These are phyloP conservation scores for Corvus cornix DNA, from an alignment of 2,113 vertebrate genomes.

Conservation along the genomic window DNA sequence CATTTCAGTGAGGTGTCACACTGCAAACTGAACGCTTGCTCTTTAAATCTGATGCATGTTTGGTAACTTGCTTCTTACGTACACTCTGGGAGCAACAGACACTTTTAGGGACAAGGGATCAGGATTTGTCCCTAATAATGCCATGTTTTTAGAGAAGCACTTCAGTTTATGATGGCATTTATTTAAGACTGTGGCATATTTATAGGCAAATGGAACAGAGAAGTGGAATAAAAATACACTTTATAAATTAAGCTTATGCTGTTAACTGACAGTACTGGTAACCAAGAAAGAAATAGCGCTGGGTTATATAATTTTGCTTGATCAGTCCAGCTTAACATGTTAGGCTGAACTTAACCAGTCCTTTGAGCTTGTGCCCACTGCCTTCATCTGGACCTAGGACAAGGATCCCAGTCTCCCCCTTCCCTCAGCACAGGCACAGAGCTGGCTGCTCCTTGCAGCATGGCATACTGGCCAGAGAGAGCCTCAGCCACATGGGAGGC, in stretches of 20 bases:
- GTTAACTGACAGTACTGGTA: neutral
- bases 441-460: neutral
- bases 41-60: neutral
- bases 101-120: neutral
- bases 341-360: neutral
- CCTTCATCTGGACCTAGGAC: neutral
- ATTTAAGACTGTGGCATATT: neutral
- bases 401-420: neutral
- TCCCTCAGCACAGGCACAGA: neutral
- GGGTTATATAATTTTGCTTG: neutral
- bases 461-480: neutral
- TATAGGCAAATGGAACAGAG: neutral
- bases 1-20: neutral
- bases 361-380: neutral
- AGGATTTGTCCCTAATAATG: neutral
- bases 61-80: neutral
- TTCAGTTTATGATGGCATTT: neutral
- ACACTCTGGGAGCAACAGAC: neutral
- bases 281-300: neutral
- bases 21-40: neutral
- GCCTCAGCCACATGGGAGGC: accelerated
- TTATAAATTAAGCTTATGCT: neutral
- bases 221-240: neutral
- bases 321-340: neutral
- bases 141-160: neutral